phyloP scores from a whole-genome alignment of 1,140 invertebrate species.

The Drosophila carrolli region DNA sequence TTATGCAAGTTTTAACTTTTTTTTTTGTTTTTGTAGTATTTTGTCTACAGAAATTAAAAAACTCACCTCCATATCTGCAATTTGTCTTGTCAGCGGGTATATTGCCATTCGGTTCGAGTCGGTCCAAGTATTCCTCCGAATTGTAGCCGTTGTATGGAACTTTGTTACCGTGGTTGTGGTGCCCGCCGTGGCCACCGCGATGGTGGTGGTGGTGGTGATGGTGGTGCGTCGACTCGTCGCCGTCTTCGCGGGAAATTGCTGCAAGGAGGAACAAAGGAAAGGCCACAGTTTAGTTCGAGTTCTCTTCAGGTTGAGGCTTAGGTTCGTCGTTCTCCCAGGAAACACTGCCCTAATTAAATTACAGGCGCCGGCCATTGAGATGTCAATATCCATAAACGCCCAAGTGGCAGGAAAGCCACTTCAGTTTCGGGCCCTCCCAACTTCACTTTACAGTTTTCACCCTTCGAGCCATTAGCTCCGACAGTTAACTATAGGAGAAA shows the following conservation, averaged over 20 bases:
- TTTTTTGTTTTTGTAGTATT: too few relatives aligned
- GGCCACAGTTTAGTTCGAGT: conserved; percentile 36
- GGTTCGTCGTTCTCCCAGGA: not conserved
- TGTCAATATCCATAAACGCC: conserved; percentile 45
- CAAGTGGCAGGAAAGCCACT: conserved; percentile 34
- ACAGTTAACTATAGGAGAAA: conserved; percentile 15
- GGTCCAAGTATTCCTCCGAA: conserved; percentile 95
- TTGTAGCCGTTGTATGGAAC: conserved; percentile 93
- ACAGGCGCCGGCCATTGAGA: conserved; percentile 22
- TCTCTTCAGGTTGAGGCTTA: conserved; percentile 1
- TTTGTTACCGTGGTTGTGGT: conserved; percentile 86
- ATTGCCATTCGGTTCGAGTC: conserved; percentile 94
- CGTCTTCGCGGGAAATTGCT: conserved; percentile 92
- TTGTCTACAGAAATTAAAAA: not conserved
- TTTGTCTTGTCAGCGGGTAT: conserved; percentile 86
- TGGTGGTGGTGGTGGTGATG: conserved; percentile 81
- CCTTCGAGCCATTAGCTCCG: conserved; percentile 20
- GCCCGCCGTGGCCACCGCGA: conserved; percentile 77
- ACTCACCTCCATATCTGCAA: conserved; percentile 84
- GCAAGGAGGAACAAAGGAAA: conserved; percentile 68
- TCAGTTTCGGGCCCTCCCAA: conserved; percentile 1
- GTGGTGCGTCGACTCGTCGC: conserved; percentile 86
- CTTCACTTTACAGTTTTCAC: conserved; percentile 30
- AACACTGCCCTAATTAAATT: conserved; percentile 34
- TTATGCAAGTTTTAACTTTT: too few relatives aligned